These are phyloP conservation scores for Callopanchax toddi DNA, from an alignment of 2,113 vertebrate species.

Conservation along the genomic window DNA sequence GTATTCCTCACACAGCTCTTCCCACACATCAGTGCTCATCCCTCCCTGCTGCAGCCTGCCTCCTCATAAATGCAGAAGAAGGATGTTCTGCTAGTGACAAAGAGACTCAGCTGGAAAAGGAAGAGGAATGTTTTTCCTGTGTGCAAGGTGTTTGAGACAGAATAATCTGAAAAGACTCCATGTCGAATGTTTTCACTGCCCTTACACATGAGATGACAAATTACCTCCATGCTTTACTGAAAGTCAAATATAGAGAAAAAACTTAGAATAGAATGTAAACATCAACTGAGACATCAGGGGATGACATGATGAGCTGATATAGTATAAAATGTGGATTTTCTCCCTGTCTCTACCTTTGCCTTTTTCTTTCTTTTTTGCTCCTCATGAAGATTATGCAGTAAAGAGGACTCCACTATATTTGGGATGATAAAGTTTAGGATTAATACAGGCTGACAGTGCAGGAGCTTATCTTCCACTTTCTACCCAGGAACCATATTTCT, in stretches of 20 bases:
- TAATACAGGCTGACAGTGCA: constrained; percentile 33
- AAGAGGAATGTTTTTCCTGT: constrained; percentile 13
- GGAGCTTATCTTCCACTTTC: constrained; percentile 36
- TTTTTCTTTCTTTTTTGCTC: constrained; percentile 14
- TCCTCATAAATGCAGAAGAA: constrained; percentile 43
- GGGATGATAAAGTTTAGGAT: constrained; percentile 28
- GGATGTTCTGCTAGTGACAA: constrained; percentile 31
- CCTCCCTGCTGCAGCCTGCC: constrained; percentile 31
- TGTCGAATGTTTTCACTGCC: constrained; percentile 14
- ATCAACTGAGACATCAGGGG: neutral
- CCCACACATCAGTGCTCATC: constrained; percentile 54
- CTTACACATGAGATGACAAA: constrained; percentile 24
- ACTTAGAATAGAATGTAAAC: neutral
- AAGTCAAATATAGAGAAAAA: constrained; percentile 1
- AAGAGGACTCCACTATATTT: constrained; percentile 31
- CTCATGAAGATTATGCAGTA: constrained; percentile 19
- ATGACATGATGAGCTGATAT: constrained; percentile 11
- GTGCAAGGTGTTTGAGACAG: constrained; percentile 5
- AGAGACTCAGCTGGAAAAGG: constrained; percentile 24
- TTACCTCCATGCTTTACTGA: constrained; percentile 16
- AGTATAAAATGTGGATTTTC: neutral
- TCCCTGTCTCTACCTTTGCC: neutral
- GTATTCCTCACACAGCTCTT: constrained; percentile 51
- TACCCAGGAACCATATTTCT: constrained; percentile 25
- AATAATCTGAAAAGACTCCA: constrained; percentile 14